Evolutionary conservation across 2,113 vertebrate species (phyloP), one percentile per base, ranked within the genome.

Genomic region (Emydocephalus ijimae): DNA sequence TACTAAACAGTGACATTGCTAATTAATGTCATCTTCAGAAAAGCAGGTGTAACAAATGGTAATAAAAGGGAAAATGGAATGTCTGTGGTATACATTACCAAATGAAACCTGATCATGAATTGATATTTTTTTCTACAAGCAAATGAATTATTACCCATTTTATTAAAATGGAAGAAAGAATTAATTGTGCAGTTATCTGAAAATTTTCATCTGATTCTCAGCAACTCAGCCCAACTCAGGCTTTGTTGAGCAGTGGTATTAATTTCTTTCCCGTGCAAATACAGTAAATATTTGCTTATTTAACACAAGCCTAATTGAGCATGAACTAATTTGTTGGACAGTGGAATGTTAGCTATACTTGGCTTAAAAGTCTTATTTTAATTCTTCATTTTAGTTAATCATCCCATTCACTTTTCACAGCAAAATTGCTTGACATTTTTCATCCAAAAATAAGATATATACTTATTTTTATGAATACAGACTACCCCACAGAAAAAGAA

Each of bases 101-200:
- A 24, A 64, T 92, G 93, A 96, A 96, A 92, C 94, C 34, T 54
- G 92, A 26, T 29, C 20, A 92, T 94, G 91, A 93, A 93, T 95
- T 93, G 90, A 92, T 91, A 94, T n/a, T 69, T 91, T 94, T 34
- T 92, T 91, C 56, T 89, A 89, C 90, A 94, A 95, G 93, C 92
- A 96, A 96, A 94, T 94, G 92, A 95, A 52, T 86, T 94, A 93
- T 89, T 89, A 90, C 89, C 95, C 93, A 89, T 96, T 97, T 95
- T 93, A 96, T 95, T 96, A 97, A 97, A 95, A 86, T 92, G 39
- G 43, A 95, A 86, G 90, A 93, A 87, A 94, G 94, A 96, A 96
- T 97, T 97, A 96, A 97, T 93, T 92, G 94, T 92, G 92, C 94
- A 94, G 85, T 96, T 93, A 96, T 93, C 94, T 94, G 92, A 94